Evolutionary conservation across 2,113 vertebrate genomes (phyloP).

Genomic region (Microcebus lehilahytsara): DNA sequence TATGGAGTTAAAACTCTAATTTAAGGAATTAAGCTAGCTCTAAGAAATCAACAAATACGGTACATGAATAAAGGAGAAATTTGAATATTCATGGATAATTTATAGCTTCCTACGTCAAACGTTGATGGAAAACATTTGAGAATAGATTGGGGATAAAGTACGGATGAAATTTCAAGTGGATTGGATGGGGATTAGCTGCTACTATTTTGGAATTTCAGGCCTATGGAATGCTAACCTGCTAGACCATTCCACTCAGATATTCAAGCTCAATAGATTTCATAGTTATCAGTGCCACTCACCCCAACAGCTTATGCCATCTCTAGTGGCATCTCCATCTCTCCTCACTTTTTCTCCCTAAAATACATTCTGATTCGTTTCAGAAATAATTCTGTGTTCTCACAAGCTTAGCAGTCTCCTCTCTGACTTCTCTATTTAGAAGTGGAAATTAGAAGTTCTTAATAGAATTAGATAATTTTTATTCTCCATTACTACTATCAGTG

Average conservation of each 20-base stretch:
- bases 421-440: not conserved
- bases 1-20: not conserved
- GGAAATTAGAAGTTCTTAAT: constrained; percentile 32
- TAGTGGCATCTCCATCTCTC: not conserved
- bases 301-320: not conserved
- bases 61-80: not conserved
- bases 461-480: constrained; percentile 38
- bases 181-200: constrained; percentile 71
- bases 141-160: constrained; percentile 44
- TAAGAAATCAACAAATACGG: constrained; percentile 10
- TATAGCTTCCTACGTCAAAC: constrained; percentile 57
- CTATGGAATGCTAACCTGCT: not conserved
- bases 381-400: not conserved
- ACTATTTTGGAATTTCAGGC: constrained; percentile 61
- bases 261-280: not conserved
- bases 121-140: constrained; percentile 57
- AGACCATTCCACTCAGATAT: not conserved
- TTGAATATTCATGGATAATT: constrained; percentile 47
- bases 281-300: not conserved
- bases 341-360: not conserved
- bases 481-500: not conserved
- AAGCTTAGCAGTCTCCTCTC: not conserved
- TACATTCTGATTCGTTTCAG: not conserved
- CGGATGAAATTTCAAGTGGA: constrained; percentile 63
- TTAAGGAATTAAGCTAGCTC: not conserved